Conservation (phyloP, 2,113 vertebrate genomes). For the Phalacrocorax pelagicus region DNA sequence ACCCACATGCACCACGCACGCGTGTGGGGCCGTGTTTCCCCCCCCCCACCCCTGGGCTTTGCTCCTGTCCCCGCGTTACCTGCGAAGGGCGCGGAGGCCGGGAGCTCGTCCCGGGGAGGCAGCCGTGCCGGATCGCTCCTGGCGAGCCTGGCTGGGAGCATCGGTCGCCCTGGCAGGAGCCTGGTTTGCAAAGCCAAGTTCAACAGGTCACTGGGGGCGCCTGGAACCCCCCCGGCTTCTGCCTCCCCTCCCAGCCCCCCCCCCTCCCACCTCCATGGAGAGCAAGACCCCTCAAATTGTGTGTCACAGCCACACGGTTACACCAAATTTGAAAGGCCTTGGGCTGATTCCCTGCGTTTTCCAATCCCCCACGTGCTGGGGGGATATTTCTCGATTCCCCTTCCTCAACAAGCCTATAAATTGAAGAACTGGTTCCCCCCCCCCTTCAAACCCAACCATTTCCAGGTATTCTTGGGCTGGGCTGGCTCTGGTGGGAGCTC, state of each 20-base stretch:
- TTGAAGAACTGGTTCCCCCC: too few species aligned
- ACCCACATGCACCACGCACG: too few species aligned
- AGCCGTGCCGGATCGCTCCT: too few species aligned
- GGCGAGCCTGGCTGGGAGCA: not conserved
- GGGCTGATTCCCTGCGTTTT: not conserved
- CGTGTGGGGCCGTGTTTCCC: not conserved
- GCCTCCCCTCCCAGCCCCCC: not conserved
- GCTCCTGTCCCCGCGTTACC: not conserved
- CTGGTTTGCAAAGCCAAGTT: not conserved
- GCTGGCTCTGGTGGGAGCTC: not conserved
- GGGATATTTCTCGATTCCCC: not conserved
- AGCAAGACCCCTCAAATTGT: not conserved
- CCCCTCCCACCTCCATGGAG: accelerated
- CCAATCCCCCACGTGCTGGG: not conserved
- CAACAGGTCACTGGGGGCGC: not conserved
- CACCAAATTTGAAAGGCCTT: not conserved
- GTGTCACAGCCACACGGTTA: not conserved
- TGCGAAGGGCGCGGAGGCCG: not conserved
- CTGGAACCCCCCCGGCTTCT: not conserved
- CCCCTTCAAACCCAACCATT: not conserved
- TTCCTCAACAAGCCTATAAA: not conserved
- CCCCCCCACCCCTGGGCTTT: not conserved
- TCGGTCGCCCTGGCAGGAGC: not conserved
- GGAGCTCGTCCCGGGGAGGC: not conserved
- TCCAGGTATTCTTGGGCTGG: not conserved